These are phyloP conservation scores for Scartelaos histophorus DNA, from an alignment of 2,113 vertebrate species.

Conservation along the genomic window DNA sequence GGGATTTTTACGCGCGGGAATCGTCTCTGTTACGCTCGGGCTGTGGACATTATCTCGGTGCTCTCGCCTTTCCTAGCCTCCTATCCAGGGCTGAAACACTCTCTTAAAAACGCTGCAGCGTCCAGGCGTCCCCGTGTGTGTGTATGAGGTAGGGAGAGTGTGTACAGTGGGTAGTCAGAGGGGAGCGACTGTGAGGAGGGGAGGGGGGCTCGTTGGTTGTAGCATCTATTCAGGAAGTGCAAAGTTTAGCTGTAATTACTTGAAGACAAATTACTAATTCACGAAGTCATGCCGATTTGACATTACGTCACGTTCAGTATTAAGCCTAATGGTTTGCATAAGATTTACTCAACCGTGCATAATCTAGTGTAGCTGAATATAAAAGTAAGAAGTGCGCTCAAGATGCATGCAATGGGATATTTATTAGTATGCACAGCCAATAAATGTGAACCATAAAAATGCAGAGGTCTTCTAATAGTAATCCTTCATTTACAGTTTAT, in stretches of 20 bases:
- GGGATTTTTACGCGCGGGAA: conserved; percentile 2
- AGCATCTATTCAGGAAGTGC: conserved; percentile 46
- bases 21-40: conserved; percentile 52
- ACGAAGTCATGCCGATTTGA: conserved; percentile 6
- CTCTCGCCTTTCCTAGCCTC: conserved; percentile 55
- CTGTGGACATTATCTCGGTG: conserved; percentile 68
- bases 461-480: background rate
- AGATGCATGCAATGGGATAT: background rate
- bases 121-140: conserved; percentile 73
- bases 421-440: background rate
- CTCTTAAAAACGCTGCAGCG: conserved; percentile 75
- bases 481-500: background rate
- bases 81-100: conserved; percentile 69
- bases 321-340: conserved; percentile 17
- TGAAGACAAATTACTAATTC: conserved; percentile 16
- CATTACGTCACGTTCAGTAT: conserved; percentile 25
- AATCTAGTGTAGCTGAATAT: background rate
- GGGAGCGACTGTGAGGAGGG: conserved; percentile 40
- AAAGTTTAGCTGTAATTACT: conserved; percentile 42
- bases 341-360: conserved; percentile 6
- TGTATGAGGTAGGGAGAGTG: conserved; percentile 48
- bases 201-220: conserved; percentile 25
- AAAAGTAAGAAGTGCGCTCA: background rate
- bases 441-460: background rate
- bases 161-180: conserved; percentile 59